Percentiles rank a stretch among this genome's conserved stretches.
phyloP scores from a whole-genome alignment of 2,113 vertebrate species.

The Odontophorus gujanensis region DNA sequence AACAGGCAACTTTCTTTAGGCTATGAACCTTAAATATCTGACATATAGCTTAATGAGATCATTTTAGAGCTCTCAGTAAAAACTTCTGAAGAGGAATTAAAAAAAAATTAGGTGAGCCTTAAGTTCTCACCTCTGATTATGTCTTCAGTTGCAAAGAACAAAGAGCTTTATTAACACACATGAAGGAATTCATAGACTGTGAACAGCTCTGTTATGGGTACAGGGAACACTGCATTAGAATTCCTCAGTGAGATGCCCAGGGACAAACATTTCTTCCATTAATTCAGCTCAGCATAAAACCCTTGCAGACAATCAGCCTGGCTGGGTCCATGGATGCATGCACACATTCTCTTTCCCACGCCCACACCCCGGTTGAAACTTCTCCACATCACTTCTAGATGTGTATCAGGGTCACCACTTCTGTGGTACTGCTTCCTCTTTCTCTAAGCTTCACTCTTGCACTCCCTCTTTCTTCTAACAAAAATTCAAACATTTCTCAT shows the following conservation, averaged over 20 bases:
- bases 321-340: neutral
- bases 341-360: too few species aligned
- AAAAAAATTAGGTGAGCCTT: neutral
- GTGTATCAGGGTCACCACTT: accelerated
- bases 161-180: neutral
- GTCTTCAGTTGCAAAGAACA: neutral
- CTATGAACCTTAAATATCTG: neutral
- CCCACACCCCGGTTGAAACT: neutral
- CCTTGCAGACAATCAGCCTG: neutral
- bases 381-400: neutral
- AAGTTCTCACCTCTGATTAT: neutral
- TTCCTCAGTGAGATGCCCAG: neutral
- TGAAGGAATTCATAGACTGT: neutral
- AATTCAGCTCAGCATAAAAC: neutral
- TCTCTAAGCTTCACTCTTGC: neutral
- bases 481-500: neutral
- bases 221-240: neutral
- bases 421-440: too few species aligned
- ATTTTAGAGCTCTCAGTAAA: neutral
- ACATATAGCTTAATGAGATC: neutral
- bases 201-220: neutral
- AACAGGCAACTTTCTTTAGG: neutral
- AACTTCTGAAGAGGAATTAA: neutral
- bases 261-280: neutral
- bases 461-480: neutral